phyloP scores from a whole-genome alignment of 2,113 vertebrate species.

The Irena cyanogastra region DNA sequence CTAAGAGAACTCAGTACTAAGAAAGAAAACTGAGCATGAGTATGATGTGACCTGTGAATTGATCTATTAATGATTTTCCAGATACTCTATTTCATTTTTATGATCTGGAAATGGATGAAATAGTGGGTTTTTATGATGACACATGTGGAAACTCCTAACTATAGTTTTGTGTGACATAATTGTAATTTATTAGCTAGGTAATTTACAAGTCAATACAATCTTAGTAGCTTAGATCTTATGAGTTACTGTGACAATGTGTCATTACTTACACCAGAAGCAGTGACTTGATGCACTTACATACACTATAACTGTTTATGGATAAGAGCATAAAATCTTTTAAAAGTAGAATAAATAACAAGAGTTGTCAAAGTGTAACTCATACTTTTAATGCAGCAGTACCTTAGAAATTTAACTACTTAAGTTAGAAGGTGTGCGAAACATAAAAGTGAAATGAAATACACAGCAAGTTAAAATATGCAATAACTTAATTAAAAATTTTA shows the following conservation, averaged over 20 bases:
- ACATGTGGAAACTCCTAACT: neutral
- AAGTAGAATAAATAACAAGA: neutral
- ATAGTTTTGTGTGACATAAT: neutral
- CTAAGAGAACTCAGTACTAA: neutral
- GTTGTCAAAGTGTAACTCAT: neutral
- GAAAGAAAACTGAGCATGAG: neutral
- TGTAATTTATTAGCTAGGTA: constrained; percentile 5
- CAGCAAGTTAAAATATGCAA: neutral
- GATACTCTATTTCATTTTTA: neutral
- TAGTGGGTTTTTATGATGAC: neutral
- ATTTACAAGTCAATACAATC: neutral
- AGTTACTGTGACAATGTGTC: neutral
- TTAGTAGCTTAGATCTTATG: neutral
- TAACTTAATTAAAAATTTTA: neutral
- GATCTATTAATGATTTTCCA: neutral
- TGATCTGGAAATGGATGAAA: neutral
- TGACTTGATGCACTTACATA: neutral
- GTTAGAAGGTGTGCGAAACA: neutral
- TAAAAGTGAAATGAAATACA: neutral
- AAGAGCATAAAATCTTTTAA: neutral
- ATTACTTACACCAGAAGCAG: neutral
- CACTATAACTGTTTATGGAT: neutral
- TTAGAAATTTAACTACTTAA: neutral
- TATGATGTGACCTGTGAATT: neutral
- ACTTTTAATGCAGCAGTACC: neutral